Percentiles rank a stretch among this genome's conserved stretches.
phyloP scores from a whole-genome alignment of 92 coral and sea anemone genomes.

The Epizoanthus fatuus region DNA sequence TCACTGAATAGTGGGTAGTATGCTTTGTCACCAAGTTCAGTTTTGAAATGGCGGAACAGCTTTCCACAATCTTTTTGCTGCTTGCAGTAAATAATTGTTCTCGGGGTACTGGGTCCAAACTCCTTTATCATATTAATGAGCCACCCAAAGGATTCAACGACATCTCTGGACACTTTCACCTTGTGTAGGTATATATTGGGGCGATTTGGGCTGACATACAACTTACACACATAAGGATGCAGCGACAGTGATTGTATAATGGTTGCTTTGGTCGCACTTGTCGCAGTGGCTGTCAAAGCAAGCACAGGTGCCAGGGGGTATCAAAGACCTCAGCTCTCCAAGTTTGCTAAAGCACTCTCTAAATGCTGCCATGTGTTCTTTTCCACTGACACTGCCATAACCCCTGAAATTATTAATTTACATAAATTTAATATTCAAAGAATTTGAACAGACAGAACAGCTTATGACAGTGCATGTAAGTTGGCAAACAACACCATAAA shows the following conservation, averaged over 20 bases:
- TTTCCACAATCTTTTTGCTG: constrained; percentile 70
- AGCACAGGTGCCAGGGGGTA: constrained; percentile 52
- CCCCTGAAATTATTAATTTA: constrained; percentile 43
- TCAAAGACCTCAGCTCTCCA: constrained; percentile 57
- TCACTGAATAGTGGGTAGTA: constrained; percentile 17
- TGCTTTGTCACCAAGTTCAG: constrained; percentile 41
- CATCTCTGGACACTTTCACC: constrained; percentile 28
- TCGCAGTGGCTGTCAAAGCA: constrained; percentile 67
- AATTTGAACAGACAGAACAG: too few relatives aligned
- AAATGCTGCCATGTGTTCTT: constrained; percentile 54
- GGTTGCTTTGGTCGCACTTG: constrained; percentile 16
- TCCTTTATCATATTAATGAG: constrained; percentile 43
- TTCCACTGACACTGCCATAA: constrained; percentile 41
- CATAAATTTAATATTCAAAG: too few relatives aligned
- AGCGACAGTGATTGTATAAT: constrained; percentile 42
- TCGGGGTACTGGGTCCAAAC: constrained; percentile 25
- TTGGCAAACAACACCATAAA: too few relatives aligned
- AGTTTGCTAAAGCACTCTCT: constrained; percentile 60
- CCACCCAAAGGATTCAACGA: constrained; percentile 39
- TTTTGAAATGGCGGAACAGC: constrained; percentile 53
- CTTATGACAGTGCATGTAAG: too few relatives aligned
- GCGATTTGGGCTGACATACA: constrained; percentile 36
- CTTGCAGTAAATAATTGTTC: constrained; percentile 69
- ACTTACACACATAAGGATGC: constrained; percentile 27
- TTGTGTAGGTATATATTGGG: constrained; percentile 39